Conservation (phyloP, 2,797 vertebrate genomes). For the Sebastes vulpes region DNA sequence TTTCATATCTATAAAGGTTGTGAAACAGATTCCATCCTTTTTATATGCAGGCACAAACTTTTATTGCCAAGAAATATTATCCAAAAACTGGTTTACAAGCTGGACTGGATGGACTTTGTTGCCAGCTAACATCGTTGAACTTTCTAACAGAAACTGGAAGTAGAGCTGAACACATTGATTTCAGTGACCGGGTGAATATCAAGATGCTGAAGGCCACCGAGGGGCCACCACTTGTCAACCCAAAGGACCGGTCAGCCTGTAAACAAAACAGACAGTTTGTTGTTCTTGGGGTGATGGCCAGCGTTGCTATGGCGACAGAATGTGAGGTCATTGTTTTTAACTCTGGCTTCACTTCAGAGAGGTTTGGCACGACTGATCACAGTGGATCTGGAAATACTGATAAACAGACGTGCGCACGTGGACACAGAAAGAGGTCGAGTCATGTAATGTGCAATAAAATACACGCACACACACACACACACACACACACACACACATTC, state of each 20-base stretch:
- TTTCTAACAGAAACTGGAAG: slow-evolving; percentile 54
- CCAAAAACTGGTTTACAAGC: slow-evolving; percentile 35
- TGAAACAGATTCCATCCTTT: slow-evolving; percentile 43
- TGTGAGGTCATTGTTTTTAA: slow-evolving; percentile 55
- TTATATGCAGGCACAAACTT: slow-evolving; percentile 38
- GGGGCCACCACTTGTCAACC: slow-evolving; percentile 36
- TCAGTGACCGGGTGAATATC: slow-evolving; percentile 37
- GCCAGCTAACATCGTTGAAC: slow-evolving; percentile 48
- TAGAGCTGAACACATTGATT: slow-evolving; percentile 13
- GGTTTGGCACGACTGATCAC: slow-evolving; percentile 1
- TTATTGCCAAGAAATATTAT: slow-evolving; percentile 40
- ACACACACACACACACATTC: background rate
- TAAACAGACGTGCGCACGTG: background rate
- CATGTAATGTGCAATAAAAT: background rate
- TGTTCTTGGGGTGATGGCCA: slow-evolving; percentile 34
- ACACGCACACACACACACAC: background rate
- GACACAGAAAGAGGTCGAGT: slow-evolving; percentile 3
- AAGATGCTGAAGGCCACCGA: slow-evolving; percentile 26
- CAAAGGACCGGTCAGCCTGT: slow-evolving; percentile 20
- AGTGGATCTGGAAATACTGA: slow-evolving; percentile 36
- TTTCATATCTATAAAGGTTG: slow-evolving; percentile 37
- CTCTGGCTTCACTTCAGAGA: slow-evolving; percentile 23
- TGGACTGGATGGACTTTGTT: background rate
- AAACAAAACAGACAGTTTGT: slow-evolving; percentile 55
- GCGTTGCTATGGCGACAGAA: slow-evolving; percentile 37